Conservation (phyloP, 2,888 invertebrate genomes). For the Epinotia ramella region DNA sequence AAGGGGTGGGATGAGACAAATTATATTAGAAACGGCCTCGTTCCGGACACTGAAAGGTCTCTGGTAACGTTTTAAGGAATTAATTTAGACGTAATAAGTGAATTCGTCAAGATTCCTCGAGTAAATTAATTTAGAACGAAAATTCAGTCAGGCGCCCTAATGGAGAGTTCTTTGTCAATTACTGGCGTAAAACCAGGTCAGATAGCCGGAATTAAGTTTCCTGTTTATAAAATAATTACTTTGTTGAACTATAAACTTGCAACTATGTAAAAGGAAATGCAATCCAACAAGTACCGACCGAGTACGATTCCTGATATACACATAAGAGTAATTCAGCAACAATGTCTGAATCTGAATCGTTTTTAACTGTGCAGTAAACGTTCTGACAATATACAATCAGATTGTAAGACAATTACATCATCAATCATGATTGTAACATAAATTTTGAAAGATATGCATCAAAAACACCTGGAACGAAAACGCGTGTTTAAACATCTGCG, state of each 20-base stretch:
- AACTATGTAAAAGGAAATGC: conserved; percentile 34
- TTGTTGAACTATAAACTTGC: conserved; percentile 26
- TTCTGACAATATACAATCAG: conserved; percentile 8
- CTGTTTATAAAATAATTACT: conserved; percentile 20
- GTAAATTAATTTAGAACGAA: conserved; percentile 62
- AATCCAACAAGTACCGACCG: conserved; percentile 24
- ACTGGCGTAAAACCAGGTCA: conserved; percentile 35
- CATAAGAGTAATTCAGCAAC: conserved; percentile 29
- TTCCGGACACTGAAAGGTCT: conserved; percentile 60
- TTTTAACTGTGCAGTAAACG: conserved; percentile 6
- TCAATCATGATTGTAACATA: conserved; percentile 21
- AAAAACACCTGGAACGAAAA: conserved; percentile 50
- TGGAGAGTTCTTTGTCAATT: conserved; percentile 52
- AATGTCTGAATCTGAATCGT: conserved; percentile 8
- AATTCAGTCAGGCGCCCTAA: conserved; percentile 56
- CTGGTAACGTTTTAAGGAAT: conserved; percentile 59
- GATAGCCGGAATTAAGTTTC: conserved; percentile 17
- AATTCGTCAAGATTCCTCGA: conserved; percentile 65
- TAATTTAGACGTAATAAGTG: conserved; percentile 65
- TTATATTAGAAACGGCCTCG: conserved; percentile 65
- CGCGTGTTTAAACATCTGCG: conserved; percentile 68
- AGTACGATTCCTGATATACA: conserved; percentile 16
- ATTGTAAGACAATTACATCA: neutral
- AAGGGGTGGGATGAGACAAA: conserved; percentile 67
- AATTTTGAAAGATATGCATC: conserved; percentile 24